Percentiles rank a stretch among this genome's conserved stretches.
Evolutionary conservation across 1,140 invertebrate species (phyloP).

Genomic region (Leptopilina boulardi): DNA sequence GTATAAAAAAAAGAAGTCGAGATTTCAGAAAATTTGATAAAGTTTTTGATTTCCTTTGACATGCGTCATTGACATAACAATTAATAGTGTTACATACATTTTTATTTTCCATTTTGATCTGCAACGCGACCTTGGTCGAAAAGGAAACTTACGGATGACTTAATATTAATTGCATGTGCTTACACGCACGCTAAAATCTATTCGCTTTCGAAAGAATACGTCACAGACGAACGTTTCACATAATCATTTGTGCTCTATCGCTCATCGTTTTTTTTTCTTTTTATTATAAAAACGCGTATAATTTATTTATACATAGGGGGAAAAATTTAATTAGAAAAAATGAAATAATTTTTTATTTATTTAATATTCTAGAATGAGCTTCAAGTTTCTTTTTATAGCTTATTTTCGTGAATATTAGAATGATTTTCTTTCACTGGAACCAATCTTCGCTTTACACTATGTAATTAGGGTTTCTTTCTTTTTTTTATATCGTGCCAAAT

Average conservation of each 20-base stretch:
- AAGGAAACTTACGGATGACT: slow-evolving; percentile 33
- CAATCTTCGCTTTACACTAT: slow-evolving; percentile 8
- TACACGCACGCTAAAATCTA: slow-evolving; percentile 25
- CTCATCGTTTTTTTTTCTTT: neutral
- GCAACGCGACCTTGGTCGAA: slow-evolving; percentile 8
- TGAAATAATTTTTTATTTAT: too few relatives aligned
- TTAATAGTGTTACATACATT: slow-evolving; percentile 10
- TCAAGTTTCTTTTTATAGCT: too few relatives aligned
- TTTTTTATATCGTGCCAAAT: slow-evolving; percentile 6
- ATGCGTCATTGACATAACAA: slow-evolving; percentile 17
- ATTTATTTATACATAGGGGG: neutral
- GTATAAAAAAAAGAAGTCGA: neutral
- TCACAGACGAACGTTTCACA: slow-evolving; percentile 28
- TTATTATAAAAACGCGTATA: neutral
- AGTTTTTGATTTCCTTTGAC: slow-evolving; percentile 20
- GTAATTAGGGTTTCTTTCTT: slow-evolving; percentile 3
- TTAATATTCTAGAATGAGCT: too few relatives aligned
- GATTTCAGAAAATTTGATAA: too few relatives aligned
- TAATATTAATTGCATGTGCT: slow-evolving; percentile 26
- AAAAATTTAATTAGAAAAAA: too few relatives aligned
- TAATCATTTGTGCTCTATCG: neutral
- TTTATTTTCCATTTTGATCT: slow-evolving; percentile 11
- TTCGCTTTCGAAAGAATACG: slow-evolving; percentile 28
- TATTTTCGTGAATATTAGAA: neutral
- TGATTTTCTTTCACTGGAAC: neutral